These are phyloP conservation scores for Heliornis fulica DNA, from an alignment of 2,113 vertebrate species.

Conservation along the genomic window DNA sequence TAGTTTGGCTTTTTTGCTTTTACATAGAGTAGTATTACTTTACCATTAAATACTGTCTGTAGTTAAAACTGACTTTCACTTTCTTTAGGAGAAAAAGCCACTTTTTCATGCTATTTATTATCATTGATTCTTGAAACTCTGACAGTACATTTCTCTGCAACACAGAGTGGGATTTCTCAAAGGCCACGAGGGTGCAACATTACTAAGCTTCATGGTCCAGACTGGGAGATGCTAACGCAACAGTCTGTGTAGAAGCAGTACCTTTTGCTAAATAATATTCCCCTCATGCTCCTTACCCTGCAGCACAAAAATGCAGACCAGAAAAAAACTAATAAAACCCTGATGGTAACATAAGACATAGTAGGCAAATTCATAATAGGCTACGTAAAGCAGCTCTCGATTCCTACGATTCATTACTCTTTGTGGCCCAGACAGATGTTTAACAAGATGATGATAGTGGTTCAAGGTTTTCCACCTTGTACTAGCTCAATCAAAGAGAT, in stretches of 20 bases:
- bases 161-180: not conserved
- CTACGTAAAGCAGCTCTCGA: not conserved
- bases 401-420: not conserved
- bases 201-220: not conserved
- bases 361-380: not conserved
- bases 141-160: not conserved
- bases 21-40: not conserved
- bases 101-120: not conserved
- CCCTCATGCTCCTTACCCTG: not conserved
- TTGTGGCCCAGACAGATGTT: not conserved
- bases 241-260: not conserved
- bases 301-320: not conserved
- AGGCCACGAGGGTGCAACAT: not conserved
- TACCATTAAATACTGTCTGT: not conserved
- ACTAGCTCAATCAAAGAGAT: not conserved
- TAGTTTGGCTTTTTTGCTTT: not conserved
- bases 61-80: not conserved
- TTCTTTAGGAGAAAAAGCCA: not conserved
- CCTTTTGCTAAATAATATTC: not conserved
- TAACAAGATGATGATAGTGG: not conserved
- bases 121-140: not conserved
- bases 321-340: not conserved
- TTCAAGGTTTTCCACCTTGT: not conserved
- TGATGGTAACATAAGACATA: rapidly evolving
- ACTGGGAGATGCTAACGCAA: not conserved